Evolutionary conservation across 2,113 vertebrate species (phyloP), one percentile per base, ranked within the genome.

Genomic region (Alethe diademata): DNA sequence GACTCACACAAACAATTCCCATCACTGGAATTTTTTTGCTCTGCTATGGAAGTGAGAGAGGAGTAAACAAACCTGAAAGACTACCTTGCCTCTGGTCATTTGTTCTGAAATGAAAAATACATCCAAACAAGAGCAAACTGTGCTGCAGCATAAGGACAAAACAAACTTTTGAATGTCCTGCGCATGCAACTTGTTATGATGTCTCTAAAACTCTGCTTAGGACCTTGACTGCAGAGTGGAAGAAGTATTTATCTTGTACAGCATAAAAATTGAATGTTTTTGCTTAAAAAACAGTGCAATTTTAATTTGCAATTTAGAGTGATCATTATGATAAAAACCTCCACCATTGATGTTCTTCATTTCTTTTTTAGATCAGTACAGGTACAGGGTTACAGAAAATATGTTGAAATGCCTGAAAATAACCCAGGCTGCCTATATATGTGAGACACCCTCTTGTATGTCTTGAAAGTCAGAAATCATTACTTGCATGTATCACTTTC

Each of bases 371-470:
- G 9, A 47, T 51, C 15, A 48, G 11, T 60, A 57, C 8, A 16
- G 23, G 4, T 31, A 9, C 16, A 58, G 19, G 18, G 35, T 40
- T 35, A 23, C 47, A 83, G 29, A 47, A 88, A 82, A 87, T 45
- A 25, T 38, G 11, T 13, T 84, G 54, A 80, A 76, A 61, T 61
- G 16, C 6, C 31, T 78, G 60, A 51, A 84, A 73, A 84, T 61
- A 78, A 69, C 15, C 35, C 50, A 73, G 16, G 14, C 0, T 4
- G 6, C 10, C 12, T 31, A 12, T 13, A 65, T 2, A 57, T 0
- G 1, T 29, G 28, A 56, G 73, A 69, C 3, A 47, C 4, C 6
- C 42, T 78, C 25, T 5, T 25, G 8, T 36, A 15, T 48, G 24
- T 36, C 72, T 61, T 73, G 18, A 61, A 31, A 78, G 24, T 7